Evolutionary conservation across 2,113 vertebrate genomes (phyloP).

Genomic region (Herpailurus yagouaroundi): DNA sequence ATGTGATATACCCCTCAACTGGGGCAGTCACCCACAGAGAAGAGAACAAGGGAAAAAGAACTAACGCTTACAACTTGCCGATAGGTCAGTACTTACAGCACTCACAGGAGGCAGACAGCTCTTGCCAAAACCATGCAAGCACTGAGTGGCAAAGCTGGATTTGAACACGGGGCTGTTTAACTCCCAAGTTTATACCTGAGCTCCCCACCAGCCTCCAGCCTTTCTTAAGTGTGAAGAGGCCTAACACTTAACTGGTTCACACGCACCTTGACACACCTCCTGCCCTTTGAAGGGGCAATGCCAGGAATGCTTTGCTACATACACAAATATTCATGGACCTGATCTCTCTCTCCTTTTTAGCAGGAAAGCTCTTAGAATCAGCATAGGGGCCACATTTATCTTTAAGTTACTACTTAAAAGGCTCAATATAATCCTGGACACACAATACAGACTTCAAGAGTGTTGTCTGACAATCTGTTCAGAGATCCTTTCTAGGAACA

Average conservation of each 20-base stretch:
- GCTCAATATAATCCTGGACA: background rate
- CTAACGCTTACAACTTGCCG: background rate
- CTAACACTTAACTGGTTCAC: background rate
- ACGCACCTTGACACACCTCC: background rate
- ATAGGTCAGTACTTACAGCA: too few species aligned
- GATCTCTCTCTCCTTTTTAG: background rate
- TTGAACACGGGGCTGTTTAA: background rate
- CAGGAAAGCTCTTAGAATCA: background rate
- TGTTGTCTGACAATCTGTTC: background rate
- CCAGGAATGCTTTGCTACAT: background rate
- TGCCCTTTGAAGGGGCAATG: background rate
- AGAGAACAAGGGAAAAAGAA: background rate
- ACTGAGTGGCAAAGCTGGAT: background rate
- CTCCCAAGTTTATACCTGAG: background rate
- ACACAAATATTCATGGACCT: background rate
- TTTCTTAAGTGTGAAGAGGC: background rate
- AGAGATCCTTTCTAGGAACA: background rate
- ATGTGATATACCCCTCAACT: too few species aligned
- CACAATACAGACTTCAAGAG: background rate
- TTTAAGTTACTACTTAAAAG: constrained; percentile 12
- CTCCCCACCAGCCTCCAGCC: background rate
- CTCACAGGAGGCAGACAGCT: background rate
- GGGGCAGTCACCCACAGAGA: background rate
- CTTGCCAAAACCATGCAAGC: background rate
- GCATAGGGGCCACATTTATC: background rate